phyloP scores from a whole-genome alignment of 2,797 vertebrate genomes.

The Myotis planiceps region DNA sequence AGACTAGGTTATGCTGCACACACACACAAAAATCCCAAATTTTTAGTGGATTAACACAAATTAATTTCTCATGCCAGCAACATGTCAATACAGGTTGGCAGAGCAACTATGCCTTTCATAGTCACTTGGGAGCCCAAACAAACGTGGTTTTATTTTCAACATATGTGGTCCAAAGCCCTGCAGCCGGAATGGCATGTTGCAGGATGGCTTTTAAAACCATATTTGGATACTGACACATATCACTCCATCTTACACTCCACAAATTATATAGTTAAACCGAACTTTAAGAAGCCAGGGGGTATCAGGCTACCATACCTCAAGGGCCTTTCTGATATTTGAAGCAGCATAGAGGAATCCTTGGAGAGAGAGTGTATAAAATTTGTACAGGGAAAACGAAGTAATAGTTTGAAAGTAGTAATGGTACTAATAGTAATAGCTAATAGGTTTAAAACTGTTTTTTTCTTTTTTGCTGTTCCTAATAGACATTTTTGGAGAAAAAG shows the following conservation, averaged over 20 bases:
- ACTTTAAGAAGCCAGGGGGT: background rate
- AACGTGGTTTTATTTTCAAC: background rate
- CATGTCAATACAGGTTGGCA: background rate
- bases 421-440: background rate
- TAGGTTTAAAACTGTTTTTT: background rate
- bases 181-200: background rate
- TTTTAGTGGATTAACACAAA: background rate
- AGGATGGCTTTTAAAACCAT: background rate
- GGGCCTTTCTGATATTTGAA: background rate
- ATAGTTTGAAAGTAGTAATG: background rate
- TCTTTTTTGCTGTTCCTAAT: background rate
- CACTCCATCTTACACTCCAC: background rate
- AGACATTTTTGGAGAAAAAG: background rate
- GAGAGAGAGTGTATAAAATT: background rate
- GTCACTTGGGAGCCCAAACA: background rate
- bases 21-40: background rate
- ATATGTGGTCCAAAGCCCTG: background rate
- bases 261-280: background rate
- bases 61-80: background rate
- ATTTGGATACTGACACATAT: background rate
- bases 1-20: background rate
- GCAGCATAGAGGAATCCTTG: background rate
- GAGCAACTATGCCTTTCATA: background rate
- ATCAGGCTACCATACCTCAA: background rate
- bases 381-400: background rate